phyloP scores from a whole-genome alignment of 2,888 invertebrate genomes.

The Neoscelio sp. region DNA sequence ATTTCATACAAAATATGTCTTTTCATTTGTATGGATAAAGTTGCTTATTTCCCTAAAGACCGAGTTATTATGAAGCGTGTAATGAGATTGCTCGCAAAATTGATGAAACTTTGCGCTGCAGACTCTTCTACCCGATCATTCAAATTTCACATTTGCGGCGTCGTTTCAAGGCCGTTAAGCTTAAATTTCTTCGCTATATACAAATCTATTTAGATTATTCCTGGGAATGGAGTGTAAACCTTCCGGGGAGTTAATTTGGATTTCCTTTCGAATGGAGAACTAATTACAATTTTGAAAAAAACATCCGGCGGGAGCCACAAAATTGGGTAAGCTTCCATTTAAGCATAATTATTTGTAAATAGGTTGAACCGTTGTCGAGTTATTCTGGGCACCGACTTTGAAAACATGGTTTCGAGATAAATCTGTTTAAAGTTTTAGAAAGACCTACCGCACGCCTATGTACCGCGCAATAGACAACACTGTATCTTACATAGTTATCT shows the following conservation, averaged over 20 bases:
- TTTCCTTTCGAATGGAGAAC: background rate
- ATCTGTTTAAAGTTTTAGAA: no score
- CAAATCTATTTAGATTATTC: slow-evolving; percentile 30
- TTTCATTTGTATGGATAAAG: slow-evolving; percentile 31
- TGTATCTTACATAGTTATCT: no score
- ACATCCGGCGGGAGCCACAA: no score
- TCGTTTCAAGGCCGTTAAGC: background rate
- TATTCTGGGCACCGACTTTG: no score
- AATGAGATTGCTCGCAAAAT: slow-evolving; percentile 49
- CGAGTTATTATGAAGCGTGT: slow-evolving; percentile 49
- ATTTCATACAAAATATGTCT: slow-evolving; percentile 32
- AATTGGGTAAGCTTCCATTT: no score
- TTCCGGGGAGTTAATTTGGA: slow-evolving; percentile 12
- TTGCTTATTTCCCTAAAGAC: slow-evolving; percentile 60
- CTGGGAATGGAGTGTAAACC: background rate
- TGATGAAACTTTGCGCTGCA: slow-evolving; percentile 39
- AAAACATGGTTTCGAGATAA: no score
- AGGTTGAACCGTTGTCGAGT: no score
- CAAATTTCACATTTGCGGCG: slow-evolving; percentile 29
- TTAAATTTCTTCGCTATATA: background rate
- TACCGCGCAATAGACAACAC: no score
- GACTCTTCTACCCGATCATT: slow-evolving; percentile 25
- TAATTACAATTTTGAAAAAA: no score
- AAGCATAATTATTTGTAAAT: no score
- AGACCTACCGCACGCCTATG: no score